phyloP scores from a whole-genome alignment of 2,797 vertebrate genomes.

The Alauda arvensis region DNA sequence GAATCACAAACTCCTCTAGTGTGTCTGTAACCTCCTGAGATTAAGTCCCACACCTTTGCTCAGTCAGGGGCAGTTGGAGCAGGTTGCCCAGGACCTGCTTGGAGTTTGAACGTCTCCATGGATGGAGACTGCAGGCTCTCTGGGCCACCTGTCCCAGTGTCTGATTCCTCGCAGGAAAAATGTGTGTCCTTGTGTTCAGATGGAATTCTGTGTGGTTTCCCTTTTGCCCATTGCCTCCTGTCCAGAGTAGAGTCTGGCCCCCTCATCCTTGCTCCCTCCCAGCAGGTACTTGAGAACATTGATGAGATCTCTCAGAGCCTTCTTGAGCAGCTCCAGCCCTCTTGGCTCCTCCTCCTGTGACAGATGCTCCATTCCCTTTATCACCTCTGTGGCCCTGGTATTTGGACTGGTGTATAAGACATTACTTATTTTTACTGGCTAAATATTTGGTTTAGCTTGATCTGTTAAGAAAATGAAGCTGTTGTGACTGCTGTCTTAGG shows the following conservation, averaged over 20 bases:
- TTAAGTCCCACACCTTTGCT: not conserved
- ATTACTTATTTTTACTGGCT: not conserved
- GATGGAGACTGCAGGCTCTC: not conserved
- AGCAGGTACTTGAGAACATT: not conserved
- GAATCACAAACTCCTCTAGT: not conserved
- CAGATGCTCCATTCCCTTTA: not conserved
- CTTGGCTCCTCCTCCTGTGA: not conserved
- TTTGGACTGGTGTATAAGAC: not conserved
- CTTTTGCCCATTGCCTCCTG: not conserved
- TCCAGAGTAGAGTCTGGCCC: not conserved
- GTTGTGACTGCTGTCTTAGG: not conserved
- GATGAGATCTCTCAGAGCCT: not conserved
- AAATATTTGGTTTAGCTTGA: not conserved
- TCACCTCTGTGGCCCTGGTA: not conserved
- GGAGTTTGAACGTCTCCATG: not conserved
- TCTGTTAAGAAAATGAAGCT: not conserved
- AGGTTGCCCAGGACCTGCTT: not conserved
- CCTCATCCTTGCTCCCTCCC: not conserved
- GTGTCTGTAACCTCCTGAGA: not conserved
- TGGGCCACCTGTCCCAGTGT: not conserved
- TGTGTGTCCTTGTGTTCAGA: not conserved
- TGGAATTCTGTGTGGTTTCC: not conserved
- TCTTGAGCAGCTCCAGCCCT: not conserved
- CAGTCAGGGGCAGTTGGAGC: not conserved
- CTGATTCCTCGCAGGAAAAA: not conserved